These are phyloP conservation scores for Theristicus caerulescens DNA, from an alignment of 2,113 vertebrate species.

Conservation along the genomic window DNA sequence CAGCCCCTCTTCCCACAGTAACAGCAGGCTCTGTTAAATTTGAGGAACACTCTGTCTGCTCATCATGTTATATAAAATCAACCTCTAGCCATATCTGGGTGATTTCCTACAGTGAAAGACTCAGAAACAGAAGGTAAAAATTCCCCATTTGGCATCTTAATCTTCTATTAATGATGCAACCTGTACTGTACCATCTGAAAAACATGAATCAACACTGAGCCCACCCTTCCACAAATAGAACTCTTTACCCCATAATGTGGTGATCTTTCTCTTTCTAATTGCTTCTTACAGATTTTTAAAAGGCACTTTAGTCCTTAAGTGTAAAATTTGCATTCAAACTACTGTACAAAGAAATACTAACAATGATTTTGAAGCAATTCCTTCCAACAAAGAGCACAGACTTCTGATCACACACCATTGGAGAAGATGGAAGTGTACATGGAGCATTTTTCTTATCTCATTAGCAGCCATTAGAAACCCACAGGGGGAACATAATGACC, in stretches of 20 bases:
- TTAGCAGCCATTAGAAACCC: constrained; percentile 64
- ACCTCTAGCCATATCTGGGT: constrained; percentile 60
- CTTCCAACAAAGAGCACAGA: constrained; percentile 15
- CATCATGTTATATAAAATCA: constrained; percentile 68
- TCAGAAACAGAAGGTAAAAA: constrained; percentile 65
- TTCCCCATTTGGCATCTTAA: constrained; percentile 61
- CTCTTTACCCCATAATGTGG: constrained; percentile 9
- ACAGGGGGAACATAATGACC: constrained; percentile 63
- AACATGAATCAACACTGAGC: constrained; percentile 61
- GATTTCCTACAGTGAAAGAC: constrained; percentile 66
- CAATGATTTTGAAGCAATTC: constrained; percentile 53
- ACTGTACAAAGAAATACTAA: constrained; percentile 60
- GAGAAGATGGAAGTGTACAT: constrained; percentile 34
- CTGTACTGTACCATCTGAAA: constrained; percentile 40
- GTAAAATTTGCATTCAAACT: constrained; percentile 53
- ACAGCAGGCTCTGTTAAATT: constrained; percentile 71
- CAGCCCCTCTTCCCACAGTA: constrained; percentile 64
- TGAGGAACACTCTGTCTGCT: constrained; percentile 66
- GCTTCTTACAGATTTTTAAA: constrained; percentile 63
- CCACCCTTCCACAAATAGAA: constrained; percentile 34
- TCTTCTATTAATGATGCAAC: constrained; percentile 64
- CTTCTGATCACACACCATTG: constrained; percentile 7
- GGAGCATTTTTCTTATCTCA: constrained; percentile 57
- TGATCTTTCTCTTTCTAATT: constrained; percentile 54
- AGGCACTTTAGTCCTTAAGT: constrained; percentile 57